phyloP scores from a whole-genome alignment of 2,797 vertebrate species.

The Halcyon smyrnensis region DNA sequence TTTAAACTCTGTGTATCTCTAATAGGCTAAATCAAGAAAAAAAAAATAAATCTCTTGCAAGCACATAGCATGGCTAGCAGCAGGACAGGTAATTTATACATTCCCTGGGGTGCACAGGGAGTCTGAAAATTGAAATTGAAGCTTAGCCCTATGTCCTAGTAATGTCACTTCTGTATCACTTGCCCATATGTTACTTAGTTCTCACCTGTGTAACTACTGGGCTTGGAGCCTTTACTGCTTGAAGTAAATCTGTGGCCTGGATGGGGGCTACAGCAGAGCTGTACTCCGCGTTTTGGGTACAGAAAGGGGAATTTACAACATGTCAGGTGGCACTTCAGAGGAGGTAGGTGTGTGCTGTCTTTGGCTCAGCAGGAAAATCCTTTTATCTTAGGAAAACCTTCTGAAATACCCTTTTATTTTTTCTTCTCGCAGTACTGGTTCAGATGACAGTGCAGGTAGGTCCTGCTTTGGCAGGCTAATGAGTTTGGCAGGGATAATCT shows the following conservation, averaged over 20 bases:
- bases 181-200: not conserved
- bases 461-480: not conserved
- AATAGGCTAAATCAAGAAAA: constrained; percentile 32
- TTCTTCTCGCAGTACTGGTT: not conserved
- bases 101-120: constrained; percentile 29
- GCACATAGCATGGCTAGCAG: not conserved
- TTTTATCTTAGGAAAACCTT: not conserved
- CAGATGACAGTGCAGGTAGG: not conserved
- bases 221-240: not conserved
- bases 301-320: not conserved
- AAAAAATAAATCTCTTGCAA: not conserved
- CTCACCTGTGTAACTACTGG: not conserved
- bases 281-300: not conserved
- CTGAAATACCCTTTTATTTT: not conserved
- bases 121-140: constrained; percentile 27
- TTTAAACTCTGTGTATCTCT: constrained; percentile 2
- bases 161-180: not conserved
- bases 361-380: not conserved
- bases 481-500: not conserved
- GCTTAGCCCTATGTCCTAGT: not conserved
- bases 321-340: not conserved
- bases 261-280: not conserved
- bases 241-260: not conserved
- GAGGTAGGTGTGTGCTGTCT: not conserved
- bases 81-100: constrained; percentile 10